Evolutionary conservation across 2,797 vertebrate species (phyloP), one percentile per base, ranked within the genome.

Genomic region (Antennarius maculatus): DNA sequence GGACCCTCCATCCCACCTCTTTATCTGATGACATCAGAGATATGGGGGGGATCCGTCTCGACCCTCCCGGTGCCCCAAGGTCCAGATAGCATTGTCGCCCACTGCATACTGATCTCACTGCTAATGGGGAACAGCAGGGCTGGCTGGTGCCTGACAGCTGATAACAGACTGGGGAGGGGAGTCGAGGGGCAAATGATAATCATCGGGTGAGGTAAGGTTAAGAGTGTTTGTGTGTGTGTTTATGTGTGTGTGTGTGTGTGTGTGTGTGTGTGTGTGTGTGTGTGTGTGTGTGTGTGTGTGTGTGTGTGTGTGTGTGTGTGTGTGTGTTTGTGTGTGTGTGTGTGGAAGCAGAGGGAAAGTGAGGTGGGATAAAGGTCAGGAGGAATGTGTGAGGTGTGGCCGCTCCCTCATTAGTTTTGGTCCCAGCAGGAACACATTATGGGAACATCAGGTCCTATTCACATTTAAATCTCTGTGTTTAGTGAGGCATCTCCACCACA

Each of bases 1-100:
- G 66, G 69, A 71, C 61, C 71, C 54, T 70, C 55, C 42, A 54
- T 72, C 74, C 54, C 74, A 73, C 62, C 59, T 71, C 71, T 82
- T 91, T 91, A 91, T 92, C 91, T 90, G 88, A 90, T 92, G 86
- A 88, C 85, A 89, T 90, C 86, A 82, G 77, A 82, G 86, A 88
- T 86, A 85, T 57, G 66, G 37, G 17, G 37, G 18, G 54, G 80
- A 77, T 81, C 68, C 69, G 77, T 67, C 66, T 69, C 11, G 52
- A 67, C 67, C 71, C 76, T 74, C 76, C 74, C 66, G 18, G 59
- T 61, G 79, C 79, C 83, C 72, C 31, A 63, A 50, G 86, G 81
- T 76, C 70, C 77, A 81, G 80, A 89, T 88, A 89, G 81, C 81
- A 81, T 71, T 86, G 85, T 91, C 82, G 77, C 71, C 66, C 34